Conservation (phyloP, 2,888 invertebrate species). For the Dicycla oo region DNA sequence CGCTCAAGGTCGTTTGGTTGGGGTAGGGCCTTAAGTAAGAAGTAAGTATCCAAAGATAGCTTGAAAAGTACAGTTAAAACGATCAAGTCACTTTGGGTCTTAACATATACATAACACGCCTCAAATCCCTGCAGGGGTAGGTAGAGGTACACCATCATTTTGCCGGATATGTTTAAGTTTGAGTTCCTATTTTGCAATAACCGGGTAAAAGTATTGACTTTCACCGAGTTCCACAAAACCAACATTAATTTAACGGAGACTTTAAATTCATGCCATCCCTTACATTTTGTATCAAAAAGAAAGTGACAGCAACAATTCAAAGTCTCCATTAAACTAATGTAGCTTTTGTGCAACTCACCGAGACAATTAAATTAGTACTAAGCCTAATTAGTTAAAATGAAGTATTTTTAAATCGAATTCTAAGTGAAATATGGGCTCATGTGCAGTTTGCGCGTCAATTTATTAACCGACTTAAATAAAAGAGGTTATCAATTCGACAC, state of each 20-base stretch:
- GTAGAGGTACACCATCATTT: neutral
- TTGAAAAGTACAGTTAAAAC: neutral
- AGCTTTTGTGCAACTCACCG: too few relatives aligned
- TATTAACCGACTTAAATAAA: too few relatives aligned
- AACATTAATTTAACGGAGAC: too few relatives aligned
- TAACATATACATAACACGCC: neutral
- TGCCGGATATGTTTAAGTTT: neutral
- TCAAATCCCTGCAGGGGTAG: neutral
- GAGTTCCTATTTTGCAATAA: neutral
- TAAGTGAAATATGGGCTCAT: neutral
- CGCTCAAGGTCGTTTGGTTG: too few relatives aligned
- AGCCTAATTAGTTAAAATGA: neutral
- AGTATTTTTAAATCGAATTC: constrained; percentile 7
- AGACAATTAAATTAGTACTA: neutral
- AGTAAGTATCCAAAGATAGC: too few relatives aligned
- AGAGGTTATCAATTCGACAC: too few relatives aligned
- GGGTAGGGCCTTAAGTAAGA: too few relatives aligned
- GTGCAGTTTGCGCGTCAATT: neutral
- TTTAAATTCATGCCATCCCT: too few relatives aligned
- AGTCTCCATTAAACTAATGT: too few relatives aligned
- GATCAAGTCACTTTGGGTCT: neutral
- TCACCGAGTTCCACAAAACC: too few relatives aligned
- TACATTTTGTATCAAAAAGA: too few relatives aligned
- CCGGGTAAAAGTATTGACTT: neutral
- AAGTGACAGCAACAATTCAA: too few relatives aligned